phyloP scores from a whole-genome alignment of 2,888 invertebrate genomes.

The Chaitophorus viminalis region DNA sequence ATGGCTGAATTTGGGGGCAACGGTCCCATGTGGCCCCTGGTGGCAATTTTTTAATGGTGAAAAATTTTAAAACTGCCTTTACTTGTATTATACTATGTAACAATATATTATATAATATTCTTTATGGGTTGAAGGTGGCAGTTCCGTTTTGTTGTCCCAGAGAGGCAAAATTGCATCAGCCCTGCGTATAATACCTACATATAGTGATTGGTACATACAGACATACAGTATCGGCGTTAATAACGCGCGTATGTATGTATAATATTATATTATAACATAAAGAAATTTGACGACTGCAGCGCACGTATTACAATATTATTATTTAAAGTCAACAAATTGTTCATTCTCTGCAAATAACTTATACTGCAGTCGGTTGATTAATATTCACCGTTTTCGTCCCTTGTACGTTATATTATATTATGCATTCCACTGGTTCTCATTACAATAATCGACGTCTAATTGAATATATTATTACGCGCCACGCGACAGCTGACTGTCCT shows the following conservation, averaged over 20 bases:
- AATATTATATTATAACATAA: neutral
- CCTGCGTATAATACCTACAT: too few relatives aligned
- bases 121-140: too few relatives aligned
- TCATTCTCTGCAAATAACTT: constrained; percentile 8
- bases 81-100: too few relatives aligned
- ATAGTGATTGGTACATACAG: too few relatives aligned
- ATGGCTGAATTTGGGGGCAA: too few relatives aligned
- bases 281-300: neutral
- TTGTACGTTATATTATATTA: neutral
- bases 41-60: too few relatives aligned
- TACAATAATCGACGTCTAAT: constrained; percentile 49
- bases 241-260: neutral
- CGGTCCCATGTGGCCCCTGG: too few relatives aligned
- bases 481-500: neutral
- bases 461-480: constrained; percentile 16
- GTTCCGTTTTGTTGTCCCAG: too few relatives aligned
- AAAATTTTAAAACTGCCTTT: too few relatives aligned
- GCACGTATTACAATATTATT: neutral
- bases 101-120: too few relatives aligned
- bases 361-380: constrained; percentile 14
- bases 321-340: constrained; percentile 25
- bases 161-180: too few relatives aligned
- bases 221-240: too few relatives aligned
- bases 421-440: constrained; percentile 24
- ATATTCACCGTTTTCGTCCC: constrained; percentile 29